Conservation (phyloP, 2,113 vertebrate genomes). For the Gavia stellata region DNA sequence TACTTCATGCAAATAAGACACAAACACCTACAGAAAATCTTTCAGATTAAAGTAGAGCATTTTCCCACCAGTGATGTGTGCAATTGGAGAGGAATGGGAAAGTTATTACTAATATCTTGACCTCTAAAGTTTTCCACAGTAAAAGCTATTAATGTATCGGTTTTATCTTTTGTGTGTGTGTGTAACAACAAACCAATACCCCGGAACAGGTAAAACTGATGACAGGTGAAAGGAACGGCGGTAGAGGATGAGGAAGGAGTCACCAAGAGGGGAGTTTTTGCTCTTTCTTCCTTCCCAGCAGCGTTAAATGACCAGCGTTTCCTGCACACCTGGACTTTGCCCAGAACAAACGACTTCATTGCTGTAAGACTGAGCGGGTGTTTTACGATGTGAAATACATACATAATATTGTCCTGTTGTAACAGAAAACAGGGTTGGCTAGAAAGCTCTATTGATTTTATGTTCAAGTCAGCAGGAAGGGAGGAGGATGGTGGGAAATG, state of each 20-base stretch:
- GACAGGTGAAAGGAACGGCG: not conserved
- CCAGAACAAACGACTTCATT: not conserved
- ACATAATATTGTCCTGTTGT: not conserved
- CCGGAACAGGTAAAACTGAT: not conserved
- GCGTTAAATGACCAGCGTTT: not conserved
- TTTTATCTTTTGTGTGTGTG: not conserved
- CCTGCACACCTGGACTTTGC: not conserved
- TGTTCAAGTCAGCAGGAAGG: not conserved
- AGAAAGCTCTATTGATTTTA: not conserved
- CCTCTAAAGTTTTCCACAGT: not conserved
- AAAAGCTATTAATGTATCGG: not conserved
- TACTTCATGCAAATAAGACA: not conserved
- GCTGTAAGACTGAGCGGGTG: not conserved
- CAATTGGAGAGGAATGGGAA: not conserved
- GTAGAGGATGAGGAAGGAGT: not conserved
- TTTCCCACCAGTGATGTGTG: not conserved
- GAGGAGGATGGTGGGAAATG: not conserved
- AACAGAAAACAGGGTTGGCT: not conserved
- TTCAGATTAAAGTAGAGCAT: not conserved
- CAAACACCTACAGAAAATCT: not conserved
- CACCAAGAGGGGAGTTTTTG: not conserved
- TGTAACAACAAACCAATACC: not conserved
- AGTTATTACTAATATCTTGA: not conserved
- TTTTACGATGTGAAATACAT: not conserved
- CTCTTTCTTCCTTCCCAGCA: not conserved